A percentile compares a stretch with the other conserved stretches of the same genome.
Conservation (phyloP, 2,113 vertebrate species). For the Archilochus colubris region DNA sequence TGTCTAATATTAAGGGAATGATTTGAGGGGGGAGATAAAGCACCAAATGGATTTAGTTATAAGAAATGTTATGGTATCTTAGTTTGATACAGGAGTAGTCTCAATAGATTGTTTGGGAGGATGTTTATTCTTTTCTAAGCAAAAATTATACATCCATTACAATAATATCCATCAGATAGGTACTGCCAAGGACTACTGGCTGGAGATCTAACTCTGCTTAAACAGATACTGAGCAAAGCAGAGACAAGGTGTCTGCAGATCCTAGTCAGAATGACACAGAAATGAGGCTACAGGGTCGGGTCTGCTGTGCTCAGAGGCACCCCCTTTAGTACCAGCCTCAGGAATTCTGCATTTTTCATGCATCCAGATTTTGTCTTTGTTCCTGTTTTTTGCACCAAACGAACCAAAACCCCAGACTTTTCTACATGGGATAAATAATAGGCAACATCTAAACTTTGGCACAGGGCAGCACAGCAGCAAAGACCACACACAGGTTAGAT, state of each 20-base stretch:
- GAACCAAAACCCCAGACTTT: background rate
- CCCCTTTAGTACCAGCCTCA: background rate
- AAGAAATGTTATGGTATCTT: constrained; percentile 30
- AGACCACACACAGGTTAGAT: background rate
- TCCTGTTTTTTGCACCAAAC: background rate
- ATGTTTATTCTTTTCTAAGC: background rate
- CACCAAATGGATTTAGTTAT: constrained; percentile 64
- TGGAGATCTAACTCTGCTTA: background rate
- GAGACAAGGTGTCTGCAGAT: background rate
- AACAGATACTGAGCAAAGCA: background rate
- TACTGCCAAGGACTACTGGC: background rate
- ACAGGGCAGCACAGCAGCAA: background rate
- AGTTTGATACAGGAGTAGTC: background rate
- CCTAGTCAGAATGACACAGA: background rate
- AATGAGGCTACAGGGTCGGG: background rate
- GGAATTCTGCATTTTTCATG: background rate
- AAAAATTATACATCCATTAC: background rate
- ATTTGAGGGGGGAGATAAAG: constrained; percentile 34
- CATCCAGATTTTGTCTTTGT: background rate
- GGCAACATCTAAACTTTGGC: background rate
- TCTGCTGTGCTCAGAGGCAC: background rate
- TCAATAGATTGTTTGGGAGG: background rate
- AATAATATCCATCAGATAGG: background rate
- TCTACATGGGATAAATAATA: background rate
- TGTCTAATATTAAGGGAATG: constrained; percentile 38